Base-by-base conservation (phyloP, 1,140 invertebrate genomes). In the Colletes gigas region DNA sequence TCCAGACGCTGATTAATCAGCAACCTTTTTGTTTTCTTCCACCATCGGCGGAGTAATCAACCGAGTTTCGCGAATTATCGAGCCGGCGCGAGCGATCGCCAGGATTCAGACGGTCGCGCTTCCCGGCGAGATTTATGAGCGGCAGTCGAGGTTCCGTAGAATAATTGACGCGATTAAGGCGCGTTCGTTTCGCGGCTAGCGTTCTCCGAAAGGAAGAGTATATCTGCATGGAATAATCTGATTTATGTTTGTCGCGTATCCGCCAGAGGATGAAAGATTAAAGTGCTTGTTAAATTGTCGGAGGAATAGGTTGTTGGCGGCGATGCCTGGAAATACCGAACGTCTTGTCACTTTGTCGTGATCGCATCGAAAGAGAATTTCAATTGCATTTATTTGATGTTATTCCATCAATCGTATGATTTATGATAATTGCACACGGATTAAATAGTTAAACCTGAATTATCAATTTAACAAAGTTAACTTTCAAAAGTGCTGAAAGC, bases 111-210 rank as follows among this genome's bases (percentile, higher is more conserved):
- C 14, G 39, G 44, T 21, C 6, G 12, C 12, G 60, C 7, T 41
- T 47, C 44, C 8, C 3, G 19, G 44, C 19, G 21, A 62, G 75
- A 78, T 71, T 70, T 50, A 78, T 62, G 75, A 68, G 8, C 12
- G 21, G 54, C 8, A 15, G 55, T 47, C 14, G 19, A 52, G 30
- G 30, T 17, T 30, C 41, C 75, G 55, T 12, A 50, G 67, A 62
- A 59, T 78, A 78, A 78, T 78, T 71, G 57, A 78, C 59, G 67
- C 67, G 44, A 77, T 77, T 60, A 77, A 76, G 54, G 41, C 55
- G 30, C n/a, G 73, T 44, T 66, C 73, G 14, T 75, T 67, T 75
- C 39, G 54, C 66, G 30, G 50, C 67, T 69, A 10, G 15, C 66
- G 30, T 77, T 60, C 54, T 6, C n/a, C 5, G 63, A 19, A 66